A percentile compares a stretch with the other conserved stretches of the same genome.
phyloP scores from a whole-genome alignment of 2,888 invertebrate genomes.

The Zaprionus lineosus region DNA sequence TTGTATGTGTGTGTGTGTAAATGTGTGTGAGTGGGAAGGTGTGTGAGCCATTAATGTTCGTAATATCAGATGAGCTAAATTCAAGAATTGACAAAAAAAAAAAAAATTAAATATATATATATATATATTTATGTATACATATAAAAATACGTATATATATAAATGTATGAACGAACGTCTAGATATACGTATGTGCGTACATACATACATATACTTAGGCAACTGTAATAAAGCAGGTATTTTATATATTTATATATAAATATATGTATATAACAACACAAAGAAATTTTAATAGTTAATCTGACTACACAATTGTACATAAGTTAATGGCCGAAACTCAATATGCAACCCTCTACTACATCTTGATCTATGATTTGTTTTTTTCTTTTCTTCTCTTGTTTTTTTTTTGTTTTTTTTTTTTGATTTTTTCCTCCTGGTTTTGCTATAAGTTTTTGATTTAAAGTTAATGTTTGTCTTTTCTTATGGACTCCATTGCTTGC shows the following conservation, averaged over 20 bases:
- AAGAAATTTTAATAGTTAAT: conserved; percentile 6
- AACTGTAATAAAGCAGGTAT: not conserved
- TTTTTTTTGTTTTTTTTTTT: conserved; percentile 4
- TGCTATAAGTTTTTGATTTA: no score
- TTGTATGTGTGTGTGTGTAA: conserved; percentile 3
- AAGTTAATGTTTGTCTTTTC: no score
- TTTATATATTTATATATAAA: conserved; percentile 10
- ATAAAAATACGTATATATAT: conserved; percentile 16
- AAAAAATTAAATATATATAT: conserved; percentile 2
- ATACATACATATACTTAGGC: not conserved
- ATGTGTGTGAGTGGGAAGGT: conserved; percentile 3
- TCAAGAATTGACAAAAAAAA: conserved; percentile 5
- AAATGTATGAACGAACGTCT: conserved; percentile 2
- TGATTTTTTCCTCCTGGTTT: no score
- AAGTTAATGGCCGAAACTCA: conserved; percentile 25
- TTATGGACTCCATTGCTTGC: conserved; percentile 48
- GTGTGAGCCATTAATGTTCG: conserved; percentile 11
- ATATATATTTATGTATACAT: conserved; percentile 2
- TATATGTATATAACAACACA: conserved; percentile 10
- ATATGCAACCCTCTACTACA: no score
- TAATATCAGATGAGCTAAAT: conserved; percentile 4
- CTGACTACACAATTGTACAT: conserved; percentile 33
- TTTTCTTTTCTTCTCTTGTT: conserved; percentile 16
- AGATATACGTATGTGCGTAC: conserved; percentile 1
- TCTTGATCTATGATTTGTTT: conserved; percentile 25